Conservation (phyloP, 2,888 invertebrate species). For the Lysandra bellargus region DNA sequence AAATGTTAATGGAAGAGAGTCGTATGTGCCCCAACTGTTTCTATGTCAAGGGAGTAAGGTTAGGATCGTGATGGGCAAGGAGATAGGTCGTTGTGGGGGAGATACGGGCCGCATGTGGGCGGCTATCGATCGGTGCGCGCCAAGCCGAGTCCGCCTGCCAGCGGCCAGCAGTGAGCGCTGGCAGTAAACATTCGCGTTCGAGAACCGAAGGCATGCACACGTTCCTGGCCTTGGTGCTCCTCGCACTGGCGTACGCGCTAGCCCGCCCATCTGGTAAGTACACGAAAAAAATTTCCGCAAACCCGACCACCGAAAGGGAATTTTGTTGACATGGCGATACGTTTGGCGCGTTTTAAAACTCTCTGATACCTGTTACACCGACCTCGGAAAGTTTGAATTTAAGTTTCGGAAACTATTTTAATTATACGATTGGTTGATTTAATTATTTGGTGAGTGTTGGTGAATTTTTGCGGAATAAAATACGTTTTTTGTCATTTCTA, state of each 20-base stretch:
- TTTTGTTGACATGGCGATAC: background rate
- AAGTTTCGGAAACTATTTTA: constrained; percentile 27
- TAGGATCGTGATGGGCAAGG: background rate
- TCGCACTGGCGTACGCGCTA: constrained; percentile 54
- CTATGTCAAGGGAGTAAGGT: constrained; percentile 25
- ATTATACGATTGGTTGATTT: background rate
- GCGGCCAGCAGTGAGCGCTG: background rate
- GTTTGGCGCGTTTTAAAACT: background rate
- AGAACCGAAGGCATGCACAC: constrained; percentile 55
- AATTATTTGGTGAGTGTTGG: background rate
- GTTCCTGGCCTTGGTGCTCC: constrained; percentile 50
- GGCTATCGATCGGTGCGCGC: constrained; percentile 76
- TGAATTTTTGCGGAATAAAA: background rate
- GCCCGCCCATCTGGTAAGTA: constrained; percentile 61
- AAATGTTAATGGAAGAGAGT: background rate
- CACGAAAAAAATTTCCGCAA: constrained; percentile 27
- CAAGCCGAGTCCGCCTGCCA: constrained; percentile 44
- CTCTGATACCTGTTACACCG: constrained; percentile 31
- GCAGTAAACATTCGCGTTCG: constrained; percentile 55
- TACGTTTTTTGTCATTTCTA: constrained; percentile 4
- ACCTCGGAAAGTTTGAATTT: background rate
- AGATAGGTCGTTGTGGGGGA: constrained; percentile 29
- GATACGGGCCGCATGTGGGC: constrained; percentile 61
- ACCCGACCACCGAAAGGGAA: background rate
- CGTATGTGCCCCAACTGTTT: background rate